A percentile compares a stretch with the other conserved stretches of the same genome.
phyloP scores from a whole-genome alignment of 2,797 vertebrate species.

The Bucorvus abyssinicus region DNA sequence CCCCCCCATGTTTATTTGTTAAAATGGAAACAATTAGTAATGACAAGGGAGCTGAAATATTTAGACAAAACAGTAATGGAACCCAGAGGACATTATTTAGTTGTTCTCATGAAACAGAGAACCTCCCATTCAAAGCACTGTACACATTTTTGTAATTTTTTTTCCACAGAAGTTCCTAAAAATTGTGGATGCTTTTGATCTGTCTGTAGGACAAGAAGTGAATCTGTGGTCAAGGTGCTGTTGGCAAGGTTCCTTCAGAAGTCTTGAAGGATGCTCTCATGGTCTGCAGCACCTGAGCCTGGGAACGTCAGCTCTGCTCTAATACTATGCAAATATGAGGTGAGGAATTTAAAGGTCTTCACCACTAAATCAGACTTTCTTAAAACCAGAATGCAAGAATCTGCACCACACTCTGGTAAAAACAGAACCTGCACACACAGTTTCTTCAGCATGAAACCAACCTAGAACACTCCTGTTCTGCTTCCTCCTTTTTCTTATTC shows the following conservation, averaged over 20 bases:
- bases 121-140: conserved; percentile 44
- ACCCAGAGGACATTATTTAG: conserved; percentile 67
- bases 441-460: neutral
- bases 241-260: neutral
- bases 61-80: conserved; percentile 76
- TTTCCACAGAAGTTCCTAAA: neutral
- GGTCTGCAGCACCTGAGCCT: neutral
- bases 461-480: neutral
- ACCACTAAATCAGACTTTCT: neutral
- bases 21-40: conserved; percentile 81
- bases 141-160: conserved; percentile 43
- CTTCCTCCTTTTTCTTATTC: neutral
- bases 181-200: neutral
- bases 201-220: neutral
- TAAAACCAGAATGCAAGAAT: neutral
- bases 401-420: no score
- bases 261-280: neutral
- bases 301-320: neutral
- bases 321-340: neutral
- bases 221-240: neutral
- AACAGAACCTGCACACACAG: no score
- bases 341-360: neutral
- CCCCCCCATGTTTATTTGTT: conserved; percentile 77
- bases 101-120: conserved; percentile 57
- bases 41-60: conserved; percentile 78